Conservation (phyloP, 2,888 invertebrate genomes). For the Gari tellinella region DNA sequence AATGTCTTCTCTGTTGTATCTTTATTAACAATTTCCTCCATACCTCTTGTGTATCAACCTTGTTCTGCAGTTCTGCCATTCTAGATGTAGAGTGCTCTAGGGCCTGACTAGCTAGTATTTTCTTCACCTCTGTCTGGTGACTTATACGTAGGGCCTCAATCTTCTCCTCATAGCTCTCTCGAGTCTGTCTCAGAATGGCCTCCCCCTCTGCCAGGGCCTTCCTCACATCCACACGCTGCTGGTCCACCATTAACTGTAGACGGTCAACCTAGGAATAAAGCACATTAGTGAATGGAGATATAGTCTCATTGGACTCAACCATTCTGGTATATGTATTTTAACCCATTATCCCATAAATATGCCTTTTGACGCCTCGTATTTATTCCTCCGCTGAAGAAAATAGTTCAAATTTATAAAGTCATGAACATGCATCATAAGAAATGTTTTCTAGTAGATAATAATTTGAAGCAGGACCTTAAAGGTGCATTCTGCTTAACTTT, state of each 20-base stretch:
- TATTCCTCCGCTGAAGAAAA: too few species aligned
- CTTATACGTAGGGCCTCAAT: slow-evolving; percentile 70
- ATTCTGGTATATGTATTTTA: too few species aligned
- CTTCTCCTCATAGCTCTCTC: slow-evolving; percentile 77
- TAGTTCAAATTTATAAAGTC: too few species aligned
- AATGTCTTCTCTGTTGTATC: too few species aligned
- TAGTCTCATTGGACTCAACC: too few species aligned
- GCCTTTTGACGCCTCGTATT: too few species aligned
- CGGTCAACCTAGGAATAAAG: slow-evolving; percentile 76
- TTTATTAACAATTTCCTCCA: background rate
- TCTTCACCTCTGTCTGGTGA: slow-evolving; percentile 80
- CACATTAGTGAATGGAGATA: too few species aligned
- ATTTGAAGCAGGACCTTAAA: too few species aligned
- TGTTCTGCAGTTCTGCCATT: slow-evolving; percentile 79
- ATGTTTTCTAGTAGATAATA: too few species aligned
- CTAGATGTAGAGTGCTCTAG: slow-evolving; percentile 78
- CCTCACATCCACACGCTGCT: slow-evolving; percentile 76
- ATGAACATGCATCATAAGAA: too few species aligned
- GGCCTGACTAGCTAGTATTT: slow-evolving; percentile 77
- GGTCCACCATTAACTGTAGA: slow-evolving; percentile 74
- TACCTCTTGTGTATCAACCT: slow-evolving; percentile 82
- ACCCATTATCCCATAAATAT: too few species aligned
- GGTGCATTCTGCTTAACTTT: too few species aligned
- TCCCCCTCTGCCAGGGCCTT: slow-evolving; percentile 79
- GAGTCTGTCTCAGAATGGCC: slow-evolving; percentile 68